phyloP scores from a whole-genome alignment of 2,888 invertebrate genomes.

The Trimorus sp. region DNA sequence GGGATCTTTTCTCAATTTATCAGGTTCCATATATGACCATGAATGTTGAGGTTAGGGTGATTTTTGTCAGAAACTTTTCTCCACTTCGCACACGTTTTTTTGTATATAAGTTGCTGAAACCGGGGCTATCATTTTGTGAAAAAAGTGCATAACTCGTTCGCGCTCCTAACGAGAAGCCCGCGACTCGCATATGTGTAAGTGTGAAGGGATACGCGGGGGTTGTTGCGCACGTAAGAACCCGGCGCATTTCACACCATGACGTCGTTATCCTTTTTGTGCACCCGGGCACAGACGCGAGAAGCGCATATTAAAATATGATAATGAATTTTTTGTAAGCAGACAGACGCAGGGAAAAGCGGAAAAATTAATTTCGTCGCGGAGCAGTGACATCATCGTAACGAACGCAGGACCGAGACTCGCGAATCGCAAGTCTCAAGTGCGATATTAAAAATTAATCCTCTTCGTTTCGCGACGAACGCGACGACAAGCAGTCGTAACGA shows the following conservation, averaged over 20 bases:
- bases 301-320: slow-evolving; percentile 70
- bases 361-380: slow-evolving; percentile 70
- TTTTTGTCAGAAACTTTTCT: too few relatives aligned
- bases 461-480: slow-evolving; percentile 55
- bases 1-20: too few relatives aligned
- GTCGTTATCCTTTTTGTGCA: slow-evolving; percentile 13
- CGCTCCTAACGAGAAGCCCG: not conserved
- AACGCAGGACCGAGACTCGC: slow-evolving; percentile 28
- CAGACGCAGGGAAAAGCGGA: slow-evolving; percentile 39
- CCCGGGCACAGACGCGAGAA: slow-evolving; percentile 5
- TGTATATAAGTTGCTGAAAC: too few relatives aligned
- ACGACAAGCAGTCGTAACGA: slow-evolving; percentile 76
- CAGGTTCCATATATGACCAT: too few relatives aligned
- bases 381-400: slow-evolving; percentile 43
- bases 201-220: not conserved
- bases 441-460: slow-evolving; percentile 75
- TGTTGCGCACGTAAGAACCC: slow-evolving; percentile 31
- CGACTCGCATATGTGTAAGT: not conserved
- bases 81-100: too few relatives aligned
- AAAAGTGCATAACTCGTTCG: not conserved
- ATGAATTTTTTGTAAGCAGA: slow-evolving; percentile 72
- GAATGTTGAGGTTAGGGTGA: too few relatives aligned
- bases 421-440: slow-evolving; percentile 44
- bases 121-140: not conserved
- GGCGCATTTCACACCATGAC: slow-evolving; percentile 12